Evolutionary conservation across 2,797 vertebrate species (phyloP).

Genomic region (Threskiornis aethiopicus): DNA sequence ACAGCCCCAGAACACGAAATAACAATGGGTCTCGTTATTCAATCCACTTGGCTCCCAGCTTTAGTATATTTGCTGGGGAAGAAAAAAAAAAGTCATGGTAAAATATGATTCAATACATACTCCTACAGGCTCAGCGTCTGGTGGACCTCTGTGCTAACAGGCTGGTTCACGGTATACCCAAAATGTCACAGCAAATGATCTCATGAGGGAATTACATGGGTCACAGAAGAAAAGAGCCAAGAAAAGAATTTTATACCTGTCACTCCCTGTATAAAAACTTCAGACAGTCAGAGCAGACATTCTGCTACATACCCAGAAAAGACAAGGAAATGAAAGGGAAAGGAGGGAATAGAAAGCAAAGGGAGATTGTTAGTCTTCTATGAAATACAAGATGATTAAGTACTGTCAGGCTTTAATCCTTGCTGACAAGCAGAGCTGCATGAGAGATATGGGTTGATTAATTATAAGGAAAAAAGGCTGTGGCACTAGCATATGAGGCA

Average conservation of each 20-base stretch:
- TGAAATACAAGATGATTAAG: conserved; percentile 64
- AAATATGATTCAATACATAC: background rate
- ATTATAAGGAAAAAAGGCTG: conserved; percentile 47
- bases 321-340: conserved; percentile 26
- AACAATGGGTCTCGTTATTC: background rate
- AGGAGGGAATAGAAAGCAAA: conserved; percentile 19
- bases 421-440: conserved; percentile 31
- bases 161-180: conserved; percentile 18
- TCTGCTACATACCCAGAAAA: conserved; percentile 1
- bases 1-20: background rate
- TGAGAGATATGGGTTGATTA: conserved; percentile 53
- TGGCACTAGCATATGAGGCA: conserved; percentile 31
- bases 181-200: conserved; percentile 46
- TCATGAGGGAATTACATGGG: conserved; percentile 17
- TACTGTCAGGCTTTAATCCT: conserved; percentile 56
- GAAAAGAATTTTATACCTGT: conserved; percentile 39
- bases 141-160: conserved; percentile 25
- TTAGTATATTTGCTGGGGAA: background rate
- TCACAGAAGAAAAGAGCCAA: conserved; percentile 5
- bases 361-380: conserved; percentile 31
- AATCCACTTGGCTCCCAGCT: background rate
- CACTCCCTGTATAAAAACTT: conserved; percentile 9
- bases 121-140: background rate
- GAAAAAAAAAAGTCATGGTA: background rate
- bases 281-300: background rate